phyloP scores from a whole-genome alignment of 2,888 invertebrate genomes.

The Molorchus minor region DNA sequence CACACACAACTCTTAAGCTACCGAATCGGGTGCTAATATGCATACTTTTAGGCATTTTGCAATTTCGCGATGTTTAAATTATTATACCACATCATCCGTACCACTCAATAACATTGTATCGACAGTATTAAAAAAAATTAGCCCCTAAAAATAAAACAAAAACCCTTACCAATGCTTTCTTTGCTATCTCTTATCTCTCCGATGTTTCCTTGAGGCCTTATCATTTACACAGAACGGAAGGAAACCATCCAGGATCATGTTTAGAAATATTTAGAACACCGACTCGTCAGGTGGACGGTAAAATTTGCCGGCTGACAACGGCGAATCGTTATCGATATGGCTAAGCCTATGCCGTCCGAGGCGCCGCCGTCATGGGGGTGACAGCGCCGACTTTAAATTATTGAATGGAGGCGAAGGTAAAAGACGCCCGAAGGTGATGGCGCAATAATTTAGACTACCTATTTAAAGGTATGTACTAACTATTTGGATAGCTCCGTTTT shows the following conservation, averaged over 20 bases:
- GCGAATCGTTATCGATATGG: slow-evolving; percentile 1
- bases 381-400: slow-evolving; percentile 8
- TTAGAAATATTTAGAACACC: slow-evolving; percentile 6
- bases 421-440: not conserved
- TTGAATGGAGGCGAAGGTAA: not conserved
- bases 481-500: too few species aligned
- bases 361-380: slow-evolving; percentile 11
- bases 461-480: too few species aligned
- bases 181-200: slow-evolving; percentile 19
- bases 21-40: too few species aligned
- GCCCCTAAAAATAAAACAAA: not conserved
- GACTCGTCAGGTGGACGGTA: slow-evolving; percentile 5
- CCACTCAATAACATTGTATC: too few species aligned
- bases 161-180: slow-evolving; percentile 20
- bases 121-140: too few species aligned
- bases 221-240: not conserved
- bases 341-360: not conserved
- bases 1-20: too few species aligned
- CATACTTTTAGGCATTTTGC: too few species aligned
- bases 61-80: too few species aligned
- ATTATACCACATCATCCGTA: too few species aligned
- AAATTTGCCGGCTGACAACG: slow-evolving; percentile 10
- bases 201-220: slow-evolving; percentile 2
- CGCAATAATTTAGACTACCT: too few species aligned
- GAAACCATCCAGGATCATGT: slow-evolving; percentile 11